phyloP scores from a whole-genome alignment of 2,888 invertebrate species.

The Calliopum simillimum region DNA sequence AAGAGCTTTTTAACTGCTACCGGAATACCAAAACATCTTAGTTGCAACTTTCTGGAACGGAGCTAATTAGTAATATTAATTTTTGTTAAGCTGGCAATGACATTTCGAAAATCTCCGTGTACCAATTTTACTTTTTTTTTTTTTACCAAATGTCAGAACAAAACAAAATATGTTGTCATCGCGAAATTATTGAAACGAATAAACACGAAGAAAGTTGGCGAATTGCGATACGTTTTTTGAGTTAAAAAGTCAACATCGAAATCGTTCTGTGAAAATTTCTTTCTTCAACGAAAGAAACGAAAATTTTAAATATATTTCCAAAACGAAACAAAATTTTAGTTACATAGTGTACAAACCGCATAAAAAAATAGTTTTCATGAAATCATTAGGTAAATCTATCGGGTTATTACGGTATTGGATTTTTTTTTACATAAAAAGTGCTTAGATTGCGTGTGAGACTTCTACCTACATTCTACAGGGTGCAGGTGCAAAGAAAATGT shows the following conservation, averaged over 20 bases:
- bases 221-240: slow-evolving; percentile 21
- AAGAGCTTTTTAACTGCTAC: no score
- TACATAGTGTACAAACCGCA: neutral
- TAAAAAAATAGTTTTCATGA: neutral
- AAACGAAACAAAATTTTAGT: neutral
- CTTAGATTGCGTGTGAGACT: neutral
- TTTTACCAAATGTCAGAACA: slow-evolving; percentile 12
- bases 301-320: neutral
- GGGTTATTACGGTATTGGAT: no score
- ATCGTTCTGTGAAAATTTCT: slow-evolving; percentile 26
- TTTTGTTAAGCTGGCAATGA: no score
- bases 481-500: slow-evolving; percentile 3
- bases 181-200: neutral
- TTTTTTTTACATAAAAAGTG: neutral
- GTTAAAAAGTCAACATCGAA: slow-evolving; percentile 31
- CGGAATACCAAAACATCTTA: no score
- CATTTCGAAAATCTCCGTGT: no score
- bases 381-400: neutral
- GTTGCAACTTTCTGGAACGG: no score
- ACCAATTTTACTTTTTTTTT: no score
- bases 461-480: slow-evolving; percentile 3
- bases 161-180: slow-evolving; percentile 7
- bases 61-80: no score
- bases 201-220: slow-evolving; percentile 4
- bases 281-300: slow-evolving; percentile 6